Conservation (phyloP, 2,113 vertebrate genomes). For the Sapayoa aenigma region DNA sequence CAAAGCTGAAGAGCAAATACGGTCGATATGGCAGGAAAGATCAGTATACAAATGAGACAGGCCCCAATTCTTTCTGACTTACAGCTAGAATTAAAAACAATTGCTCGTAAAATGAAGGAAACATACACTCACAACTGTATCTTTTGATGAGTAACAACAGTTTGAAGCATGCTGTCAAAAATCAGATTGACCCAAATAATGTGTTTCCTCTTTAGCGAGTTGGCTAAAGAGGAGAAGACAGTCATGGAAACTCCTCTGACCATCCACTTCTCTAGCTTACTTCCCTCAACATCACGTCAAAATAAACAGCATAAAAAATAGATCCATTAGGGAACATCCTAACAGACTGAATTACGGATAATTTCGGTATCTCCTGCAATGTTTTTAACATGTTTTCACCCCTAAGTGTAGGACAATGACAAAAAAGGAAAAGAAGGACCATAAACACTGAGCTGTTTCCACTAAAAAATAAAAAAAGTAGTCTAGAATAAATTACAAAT, state of each 20-base stretch:
- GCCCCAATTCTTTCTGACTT: neutral
- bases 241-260: neutral
- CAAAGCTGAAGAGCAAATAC: neutral
- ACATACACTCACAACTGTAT: rapidly evolving
- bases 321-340: neutral
- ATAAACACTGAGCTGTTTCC: neutral
- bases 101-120: neutral
- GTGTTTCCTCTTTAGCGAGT: neutral
- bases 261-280: neutral
- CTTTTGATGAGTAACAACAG: neutral
- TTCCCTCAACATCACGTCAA: neutral
- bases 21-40: neutral
- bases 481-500: neutral
- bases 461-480: neutral
- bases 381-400: neutral
- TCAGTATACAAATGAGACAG: neutral
- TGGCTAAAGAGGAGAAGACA: neutral
- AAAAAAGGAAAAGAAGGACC: neutral
- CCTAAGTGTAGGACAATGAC: rapidly evolving
- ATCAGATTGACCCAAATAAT: neutral
- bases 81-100: neutral
- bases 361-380: neutral
- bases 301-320: neutral
- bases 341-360: neutral
- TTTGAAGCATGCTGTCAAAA: neutral